Percentiles rank a stretch among this genome's conserved stretches.
phyloP scores from a whole-genome alignment of 2,888 invertebrate genomes.

The Drosophila kokeensis region DNA sequence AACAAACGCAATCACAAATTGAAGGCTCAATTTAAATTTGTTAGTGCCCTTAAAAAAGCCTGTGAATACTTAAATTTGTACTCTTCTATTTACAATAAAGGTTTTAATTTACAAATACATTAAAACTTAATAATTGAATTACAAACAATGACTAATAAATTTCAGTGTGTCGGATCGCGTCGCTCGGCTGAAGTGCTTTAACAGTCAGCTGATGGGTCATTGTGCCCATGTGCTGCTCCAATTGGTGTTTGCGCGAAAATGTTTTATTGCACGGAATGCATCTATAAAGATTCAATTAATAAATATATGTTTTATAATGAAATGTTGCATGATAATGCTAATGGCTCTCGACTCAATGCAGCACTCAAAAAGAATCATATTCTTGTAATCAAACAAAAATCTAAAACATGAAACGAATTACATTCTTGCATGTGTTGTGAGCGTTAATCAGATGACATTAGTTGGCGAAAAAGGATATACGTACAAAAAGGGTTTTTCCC shows the following conservation, averaged over 20 bases:
- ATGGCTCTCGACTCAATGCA: neutral
- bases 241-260: conserved; percentile 83
- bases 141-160: conserved; percentile 57
- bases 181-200: conserved; percentile 55
- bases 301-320: neutral
- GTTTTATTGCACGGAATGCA: conserved; percentile 83
- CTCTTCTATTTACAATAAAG: conserved; percentile 49
- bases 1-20: neutral
- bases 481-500: conserved; percentile 82
- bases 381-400: neutral
- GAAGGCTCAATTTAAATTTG: conserved; percentile 5
- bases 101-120: conserved; percentile 17
- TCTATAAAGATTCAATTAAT: conserved; percentile 50
- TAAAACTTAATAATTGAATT: conserved; percentile 34
- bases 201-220: conserved; percentile 83
- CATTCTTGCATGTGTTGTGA: neutral
- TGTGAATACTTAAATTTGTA: conserved; percentile 37
- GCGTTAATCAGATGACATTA: neutral
- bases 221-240: conserved; percentile 82
- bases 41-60: neutral
- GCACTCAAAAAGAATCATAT: neutral
- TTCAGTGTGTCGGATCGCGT: conserved; percentile 50
- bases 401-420: neutral
- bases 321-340: neutral
- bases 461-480: conserved; percentile 16